phyloP scores from a whole-genome alignment of 2,888 invertebrate genomes.

The Cheilosia urbana region DNA sequence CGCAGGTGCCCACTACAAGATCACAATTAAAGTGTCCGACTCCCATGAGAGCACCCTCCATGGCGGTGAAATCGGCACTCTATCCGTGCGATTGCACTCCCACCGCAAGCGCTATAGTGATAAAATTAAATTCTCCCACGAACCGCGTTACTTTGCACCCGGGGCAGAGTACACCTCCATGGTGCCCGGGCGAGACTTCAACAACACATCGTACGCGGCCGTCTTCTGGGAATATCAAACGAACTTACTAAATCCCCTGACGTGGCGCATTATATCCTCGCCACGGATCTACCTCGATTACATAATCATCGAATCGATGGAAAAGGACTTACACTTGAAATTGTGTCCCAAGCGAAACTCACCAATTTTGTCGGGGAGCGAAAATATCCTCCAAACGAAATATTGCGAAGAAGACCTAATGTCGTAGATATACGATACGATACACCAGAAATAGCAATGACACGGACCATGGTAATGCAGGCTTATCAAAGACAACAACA shows the following conservation, averaged over 20 bases:
- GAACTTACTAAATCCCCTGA: constrained; percentile 91
- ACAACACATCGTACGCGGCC: constrained; percentile 88
- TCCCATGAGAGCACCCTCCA: constrained; percentile 89
- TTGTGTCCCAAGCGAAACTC: constrained; percentile 87
- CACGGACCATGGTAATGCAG: constrained; percentile 30
- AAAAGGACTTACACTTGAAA: constrained; percentile 85
- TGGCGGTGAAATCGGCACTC: constrained; percentile 91
- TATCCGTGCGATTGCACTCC: constrained; percentile 88
- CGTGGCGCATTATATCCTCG: constrained; percentile 91
- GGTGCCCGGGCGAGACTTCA: constrained; percentile 88
- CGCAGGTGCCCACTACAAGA: constrained; percentile 91
- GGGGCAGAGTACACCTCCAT: constrained; percentile 88
- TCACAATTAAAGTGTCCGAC: constrained; percentile 90
- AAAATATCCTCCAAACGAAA: constrained; percentile 80
- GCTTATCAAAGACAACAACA: constrained; percentile 19
- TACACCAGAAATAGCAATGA: constrained; percentile 1
- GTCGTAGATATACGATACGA: constrained; percentile 11
- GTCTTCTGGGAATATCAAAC: constrained; percentile 92
- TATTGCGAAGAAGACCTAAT: constrained; percentile 77
- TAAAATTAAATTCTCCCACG: constrained; percentile 85
- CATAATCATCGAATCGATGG: constrained; percentile 89
- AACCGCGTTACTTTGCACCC: constrained; percentile 86
- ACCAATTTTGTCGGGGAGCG: constrained; percentile 87
- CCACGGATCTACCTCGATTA: constrained; percentile 90
- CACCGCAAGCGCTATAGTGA: constrained; percentile 86